Evolutionary conservation across 2,797 vertebrate genomes (phyloP).

Genomic region (Amazonetta brasiliensis): DNA sequence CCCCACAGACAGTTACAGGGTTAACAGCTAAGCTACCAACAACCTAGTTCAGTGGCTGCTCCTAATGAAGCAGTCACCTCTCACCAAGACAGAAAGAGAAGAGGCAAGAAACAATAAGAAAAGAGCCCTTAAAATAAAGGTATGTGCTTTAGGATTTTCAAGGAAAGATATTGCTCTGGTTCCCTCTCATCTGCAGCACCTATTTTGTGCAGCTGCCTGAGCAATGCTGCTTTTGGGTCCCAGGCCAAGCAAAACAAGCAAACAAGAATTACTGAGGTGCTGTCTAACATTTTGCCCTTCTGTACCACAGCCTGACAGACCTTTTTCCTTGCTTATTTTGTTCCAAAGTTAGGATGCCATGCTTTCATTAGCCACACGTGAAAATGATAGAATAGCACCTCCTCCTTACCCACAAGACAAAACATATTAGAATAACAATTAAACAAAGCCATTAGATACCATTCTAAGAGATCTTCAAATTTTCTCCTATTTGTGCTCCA

Average conservation of each 20-base stretch:
- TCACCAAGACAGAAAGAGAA: background rate
- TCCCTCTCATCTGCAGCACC: background rate
- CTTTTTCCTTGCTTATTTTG: background rate
- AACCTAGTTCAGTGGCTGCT: background rate
- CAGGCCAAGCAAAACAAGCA: background rate
- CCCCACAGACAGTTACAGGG: background rate
- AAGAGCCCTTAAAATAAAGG: background rate
- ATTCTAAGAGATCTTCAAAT: background rate
- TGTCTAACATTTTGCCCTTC: background rate
- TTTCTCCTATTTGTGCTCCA: background rate
- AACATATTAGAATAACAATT: conserved; percentile 14
- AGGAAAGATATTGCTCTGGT: background rate
- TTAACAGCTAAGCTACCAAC: background rate
- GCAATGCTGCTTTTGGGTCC: background rate
- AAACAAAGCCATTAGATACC: conserved; percentile 16
- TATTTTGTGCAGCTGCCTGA: background rate
- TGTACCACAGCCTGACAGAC: background rate
- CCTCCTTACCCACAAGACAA: background rate
- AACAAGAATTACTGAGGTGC: background rate
- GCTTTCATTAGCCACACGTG: background rate
- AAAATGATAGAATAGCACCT: background rate
- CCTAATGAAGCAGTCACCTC: background rate
- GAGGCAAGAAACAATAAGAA: background rate
- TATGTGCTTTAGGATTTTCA: background rate
- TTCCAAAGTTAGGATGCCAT: conserved; percentile 6